phyloP scores from a whole-genome alignment of 2,797 vertebrate species.

The Gobio occitaniae region DNA sequence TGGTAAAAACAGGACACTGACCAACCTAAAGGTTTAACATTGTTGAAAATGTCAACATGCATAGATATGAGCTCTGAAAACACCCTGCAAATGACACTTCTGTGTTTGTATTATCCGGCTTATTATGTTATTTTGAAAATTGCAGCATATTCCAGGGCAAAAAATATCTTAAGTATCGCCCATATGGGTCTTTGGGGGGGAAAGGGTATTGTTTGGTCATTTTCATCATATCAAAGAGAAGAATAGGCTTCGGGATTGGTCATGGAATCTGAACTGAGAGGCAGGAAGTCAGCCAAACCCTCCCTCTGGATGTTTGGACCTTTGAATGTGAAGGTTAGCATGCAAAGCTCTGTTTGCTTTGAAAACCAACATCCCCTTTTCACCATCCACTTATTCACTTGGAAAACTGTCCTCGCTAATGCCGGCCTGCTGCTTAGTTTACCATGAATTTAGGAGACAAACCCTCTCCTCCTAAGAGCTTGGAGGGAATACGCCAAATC shows the following conservation, averaged over 20 bases:
- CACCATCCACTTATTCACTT: slow-evolving; percentile 49
- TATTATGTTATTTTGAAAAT: slow-evolving; percentile 46
- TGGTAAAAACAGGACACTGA: slow-evolving; percentile 51
- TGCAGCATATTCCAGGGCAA: slow-evolving; percentile 29
- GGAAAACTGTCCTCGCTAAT: slow-evolving; percentile 19
- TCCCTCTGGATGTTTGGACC: slow-evolving; percentile 53
- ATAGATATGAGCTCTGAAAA: slow-evolving; percentile 40
- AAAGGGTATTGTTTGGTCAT: slow-evolving; percentile 58
- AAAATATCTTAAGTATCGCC: slow-evolving; percentile 23
- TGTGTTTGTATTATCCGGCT: slow-evolving; percentile 42
- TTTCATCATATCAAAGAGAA: slow-evolving; percentile 50
- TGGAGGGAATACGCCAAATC: slow-evolving; percentile 52
- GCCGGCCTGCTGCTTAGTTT: slow-evolving; percentile 31
- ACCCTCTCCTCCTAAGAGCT: slow-evolving; percentile 32
- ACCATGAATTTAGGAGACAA: slow-evolving; percentile 51
- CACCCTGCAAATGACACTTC: slow-evolving; percentile 28
- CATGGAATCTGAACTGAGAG: slow-evolving; percentile 55
- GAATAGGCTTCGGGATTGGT: slow-evolving; percentile 54
- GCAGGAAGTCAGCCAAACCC: slow-evolving; percentile 59
- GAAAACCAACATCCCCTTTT: slow-evolving; percentile 47
- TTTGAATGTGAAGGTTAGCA: slow-evolving; percentile 51
- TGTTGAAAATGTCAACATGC: slow-evolving; percentile 48
- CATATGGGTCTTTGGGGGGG: slow-evolving; percentile 27
- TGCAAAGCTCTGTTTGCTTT: slow-evolving; percentile 58
- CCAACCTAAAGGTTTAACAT: slow-evolving; percentile 25